These are phyloP conservation scores for Lepus europaeus DNA, from an alignment of 2,113 vertebrate species.

Conservation along the genomic window DNA sequence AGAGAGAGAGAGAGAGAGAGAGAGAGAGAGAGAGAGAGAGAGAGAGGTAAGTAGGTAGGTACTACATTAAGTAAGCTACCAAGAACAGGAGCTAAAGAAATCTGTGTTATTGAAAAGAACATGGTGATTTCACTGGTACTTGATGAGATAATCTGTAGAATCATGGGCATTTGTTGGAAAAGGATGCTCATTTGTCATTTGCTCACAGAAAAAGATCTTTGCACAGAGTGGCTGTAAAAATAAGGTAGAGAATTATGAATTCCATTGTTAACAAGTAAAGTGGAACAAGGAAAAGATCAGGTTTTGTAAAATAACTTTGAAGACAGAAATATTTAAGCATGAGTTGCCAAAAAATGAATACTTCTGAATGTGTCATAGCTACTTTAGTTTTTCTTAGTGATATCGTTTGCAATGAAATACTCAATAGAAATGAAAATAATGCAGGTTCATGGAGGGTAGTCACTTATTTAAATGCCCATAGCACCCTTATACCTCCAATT, in stretches of 20 bases:
- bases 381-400: neutral
- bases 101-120: neutral
- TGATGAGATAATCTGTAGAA: neutral
- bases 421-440: constrained; percentile 16
- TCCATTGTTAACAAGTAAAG: neutral
- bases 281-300: neutral
- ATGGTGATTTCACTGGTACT: neutral
- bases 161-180: neutral
- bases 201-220: neutral
- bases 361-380: neutral
- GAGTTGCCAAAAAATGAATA: neutral
- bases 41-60: too few relatives aligned
- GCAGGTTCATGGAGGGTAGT: neutral
- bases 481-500: neutral
- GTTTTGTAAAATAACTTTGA: neutral
- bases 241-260: neutral
- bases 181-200: neutral
- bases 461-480: neutral
- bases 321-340: neutral
- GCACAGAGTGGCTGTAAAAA: neutral
- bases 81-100: neutral
- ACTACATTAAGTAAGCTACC: too few relatives aligned
- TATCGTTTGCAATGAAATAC: neutral
- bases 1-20: too few relatives aligned
- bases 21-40: too few relatives aligned